phyloP scores from a whole-genome alignment of 2,113 vertebrate species.

The Muntiacus reevesi region DNA sequence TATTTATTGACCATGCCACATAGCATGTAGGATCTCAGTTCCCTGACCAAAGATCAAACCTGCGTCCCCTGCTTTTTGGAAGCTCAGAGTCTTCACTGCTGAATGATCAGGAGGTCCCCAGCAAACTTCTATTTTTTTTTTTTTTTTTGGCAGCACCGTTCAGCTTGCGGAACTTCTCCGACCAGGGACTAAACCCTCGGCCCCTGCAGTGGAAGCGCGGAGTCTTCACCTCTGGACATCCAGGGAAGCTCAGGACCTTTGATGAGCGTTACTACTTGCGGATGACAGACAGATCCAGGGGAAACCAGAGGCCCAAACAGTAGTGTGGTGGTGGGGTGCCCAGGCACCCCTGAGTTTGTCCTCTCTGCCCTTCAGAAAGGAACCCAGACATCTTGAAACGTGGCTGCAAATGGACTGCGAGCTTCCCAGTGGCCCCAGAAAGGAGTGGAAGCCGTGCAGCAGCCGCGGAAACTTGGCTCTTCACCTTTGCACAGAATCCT shows the following conservation, averaged over 20 bases:
- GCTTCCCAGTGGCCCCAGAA: not conserved
- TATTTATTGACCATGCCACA: not conserved
- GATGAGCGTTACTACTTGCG: fast-evolving
- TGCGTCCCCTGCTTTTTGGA: fast-evolving
- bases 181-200: fast-evolving
- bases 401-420: constrained; percentile 14
- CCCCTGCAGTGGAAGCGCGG: not conserved
- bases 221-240: not conserved
- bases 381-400: constrained; percentile 42
- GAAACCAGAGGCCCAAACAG: too few relatives aligned
- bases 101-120: not conserved
- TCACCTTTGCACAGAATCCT: not conserved
- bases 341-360: not conserved
- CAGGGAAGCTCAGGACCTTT: not conserved
- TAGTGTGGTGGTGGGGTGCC: not conserved
- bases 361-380: constrained; percentile 24
- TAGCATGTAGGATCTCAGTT: not conserved
- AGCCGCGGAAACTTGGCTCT: not conserved
- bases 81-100: not conserved
- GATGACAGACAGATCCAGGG: not conserved
- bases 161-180: too few relatives aligned
- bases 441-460: not conserved
- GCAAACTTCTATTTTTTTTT: not conserved
- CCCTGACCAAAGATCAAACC: not conserved
- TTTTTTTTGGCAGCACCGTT: not conserved